These are phyloP conservation scores for Hermaeophaga mercurialis DNA, from an alignment of 2,888 invertebrate genomes.

Conservation along the genomic window DNA sequence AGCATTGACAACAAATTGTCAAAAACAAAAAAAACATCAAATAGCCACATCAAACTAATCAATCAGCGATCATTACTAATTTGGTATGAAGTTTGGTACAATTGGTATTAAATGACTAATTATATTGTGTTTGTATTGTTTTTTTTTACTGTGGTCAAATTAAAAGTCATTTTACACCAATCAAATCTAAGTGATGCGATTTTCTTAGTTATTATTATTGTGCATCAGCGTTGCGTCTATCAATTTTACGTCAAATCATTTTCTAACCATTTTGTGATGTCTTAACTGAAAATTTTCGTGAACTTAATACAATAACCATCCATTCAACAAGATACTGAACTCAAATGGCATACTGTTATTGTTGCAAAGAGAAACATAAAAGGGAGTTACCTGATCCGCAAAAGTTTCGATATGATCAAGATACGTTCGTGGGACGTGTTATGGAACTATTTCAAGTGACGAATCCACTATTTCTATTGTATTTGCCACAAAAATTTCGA, in stretches of 20 bases:
- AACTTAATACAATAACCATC: background rate
- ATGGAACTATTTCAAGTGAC: slow-evolving; percentile 13
- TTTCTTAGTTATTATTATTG: no score
- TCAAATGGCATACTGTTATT: slow-evolving; percentile 11
- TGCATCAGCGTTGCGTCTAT: background rate
- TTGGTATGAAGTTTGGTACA: no score
- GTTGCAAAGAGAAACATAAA: background rate
- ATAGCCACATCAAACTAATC: no score
- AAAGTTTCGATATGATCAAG: slow-evolving; percentile 10
- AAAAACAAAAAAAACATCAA: no score
- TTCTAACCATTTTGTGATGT: background rate
- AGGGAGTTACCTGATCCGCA: background rate
- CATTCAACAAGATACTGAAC: background rate
- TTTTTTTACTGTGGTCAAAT: background rate
- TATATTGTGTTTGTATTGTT: no score
- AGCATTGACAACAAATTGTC: no score
- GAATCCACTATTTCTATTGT: slow-evolving; percentile 9
- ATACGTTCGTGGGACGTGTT: slow-evolving; percentile 4
- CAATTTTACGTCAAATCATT: background rate
- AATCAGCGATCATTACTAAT: no score
- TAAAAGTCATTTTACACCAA: background rate
- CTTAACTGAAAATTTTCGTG: background rate
- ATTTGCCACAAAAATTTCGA: background rate
- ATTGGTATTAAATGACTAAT: no score
- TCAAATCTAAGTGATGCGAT: no score